Evolutionary conservation across 2,888 invertebrate genomes (phyloP).

Genomic region (Ommatoiulus sabulosus): DNA sequence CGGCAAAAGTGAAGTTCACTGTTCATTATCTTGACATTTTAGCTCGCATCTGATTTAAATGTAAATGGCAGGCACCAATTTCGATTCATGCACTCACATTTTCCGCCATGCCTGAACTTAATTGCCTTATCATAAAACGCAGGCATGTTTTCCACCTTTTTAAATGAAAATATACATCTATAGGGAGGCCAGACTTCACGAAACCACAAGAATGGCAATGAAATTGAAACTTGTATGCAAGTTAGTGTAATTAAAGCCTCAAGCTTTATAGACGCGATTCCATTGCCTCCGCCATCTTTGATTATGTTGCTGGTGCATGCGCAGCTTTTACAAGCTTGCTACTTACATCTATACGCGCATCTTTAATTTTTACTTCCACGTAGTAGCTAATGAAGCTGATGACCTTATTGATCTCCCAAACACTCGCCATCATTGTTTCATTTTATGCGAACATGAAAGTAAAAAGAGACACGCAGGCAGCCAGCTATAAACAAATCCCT

Average conservation of each 20-base stretch:
- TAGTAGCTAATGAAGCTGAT: neutral
- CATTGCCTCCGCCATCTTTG: neutral
- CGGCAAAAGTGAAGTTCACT: neutral
- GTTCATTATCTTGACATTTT: conserved; percentile 25
- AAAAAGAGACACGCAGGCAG: neutral
- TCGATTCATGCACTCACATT: conserved; percentile 30
- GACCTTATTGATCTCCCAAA: neutral
- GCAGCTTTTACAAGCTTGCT: neutral
- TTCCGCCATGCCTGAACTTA: conserved; percentile 1
- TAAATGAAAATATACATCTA: neutral
- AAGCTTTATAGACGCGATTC: neutral
- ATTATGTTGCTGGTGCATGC: neutral
- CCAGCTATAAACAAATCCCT: too few species aligned
- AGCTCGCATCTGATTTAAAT: conserved; percentile 43
- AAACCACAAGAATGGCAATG: conserved; percentile 31
- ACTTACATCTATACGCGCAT: neutral
- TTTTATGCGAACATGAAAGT: neutral
- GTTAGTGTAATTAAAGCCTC: conserved; percentile 12
- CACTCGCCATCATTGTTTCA: neutral
- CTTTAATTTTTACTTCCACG: neutral
- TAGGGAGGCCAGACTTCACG: neutral
- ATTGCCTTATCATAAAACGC: neutral
- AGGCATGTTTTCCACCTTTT: conserved; percentile 35
- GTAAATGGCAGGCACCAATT: conserved; percentile 33
- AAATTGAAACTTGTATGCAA: conserved; percentile 19